Percentiles rank a stretch among this genome's conserved stretches.
phyloP scores from a whole-genome alignment of 2,797 vertebrate genomes.

The Chromis chromis region DNA sequence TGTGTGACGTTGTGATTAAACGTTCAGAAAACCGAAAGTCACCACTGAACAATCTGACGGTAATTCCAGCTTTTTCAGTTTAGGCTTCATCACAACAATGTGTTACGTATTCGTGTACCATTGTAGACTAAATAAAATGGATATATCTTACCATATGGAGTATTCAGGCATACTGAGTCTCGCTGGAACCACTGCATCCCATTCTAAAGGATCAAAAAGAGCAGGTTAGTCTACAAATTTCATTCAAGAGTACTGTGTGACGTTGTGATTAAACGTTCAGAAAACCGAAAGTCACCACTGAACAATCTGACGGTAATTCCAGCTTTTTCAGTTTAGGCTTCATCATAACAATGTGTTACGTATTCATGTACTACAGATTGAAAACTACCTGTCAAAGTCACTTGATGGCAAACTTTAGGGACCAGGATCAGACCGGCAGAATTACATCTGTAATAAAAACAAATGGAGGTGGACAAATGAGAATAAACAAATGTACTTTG shows the following conservation, averaged over 20 bases:
- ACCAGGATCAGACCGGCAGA: not conserved
- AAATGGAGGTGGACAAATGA: not conserved
- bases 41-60: conserved; percentile 78
- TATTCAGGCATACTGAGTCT: not conserved
- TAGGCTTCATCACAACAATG: conserved; percentile 86
- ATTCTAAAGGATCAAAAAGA: not conserved
- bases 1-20: not conserved
- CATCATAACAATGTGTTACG: conserved; percentile 82
- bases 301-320: conserved; percentile 87
- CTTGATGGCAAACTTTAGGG: fast-evolving
- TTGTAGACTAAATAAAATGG: fast-evolving
- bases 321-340: conserved; percentile 87
- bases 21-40: conserved; percentile 76
- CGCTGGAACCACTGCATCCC: not conserved
- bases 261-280: conserved; percentile 46
- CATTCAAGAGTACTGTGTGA: not conserved
- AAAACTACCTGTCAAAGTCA: conserved; percentile 22
- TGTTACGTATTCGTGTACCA: not conserved
- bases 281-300: conserved; percentile 77
- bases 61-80: conserved; percentile 92
- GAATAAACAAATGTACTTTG: not conserved
- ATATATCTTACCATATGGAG: not conserved
- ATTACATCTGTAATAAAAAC: conserved; percentile 2
- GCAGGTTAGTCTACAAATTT: not conserved
- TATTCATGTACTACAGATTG: fast-evolving